A percentile compares a stretch with the other conserved stretches of the same genome.
These are phyloP conservation scores for Cyprinodon tularosa DNA, from an alignment of 2,113 vertebrate genomes.

Conservation along the genomic window DNA sequence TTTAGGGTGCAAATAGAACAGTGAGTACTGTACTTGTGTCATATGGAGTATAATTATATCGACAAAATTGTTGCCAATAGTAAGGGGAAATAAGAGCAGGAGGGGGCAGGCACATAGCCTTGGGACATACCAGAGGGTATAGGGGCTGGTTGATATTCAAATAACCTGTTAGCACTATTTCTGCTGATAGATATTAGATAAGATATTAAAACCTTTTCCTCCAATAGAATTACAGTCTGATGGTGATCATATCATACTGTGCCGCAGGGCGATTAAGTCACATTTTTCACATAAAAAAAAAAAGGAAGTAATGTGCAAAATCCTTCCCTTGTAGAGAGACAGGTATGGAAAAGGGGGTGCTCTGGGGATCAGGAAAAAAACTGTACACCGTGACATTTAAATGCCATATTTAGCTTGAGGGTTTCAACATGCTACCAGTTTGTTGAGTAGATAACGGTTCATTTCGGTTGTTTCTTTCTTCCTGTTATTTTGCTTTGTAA, in stretches of 20 bases:
- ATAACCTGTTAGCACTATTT: neutral
- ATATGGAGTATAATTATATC: too few species aligned
- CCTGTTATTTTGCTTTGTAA: neutral
- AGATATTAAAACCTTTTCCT: neutral
- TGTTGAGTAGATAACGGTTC: neutral
- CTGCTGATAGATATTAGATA: neutral
- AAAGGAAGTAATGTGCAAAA: neutral
- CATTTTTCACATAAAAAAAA: neutral
- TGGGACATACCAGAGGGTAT: neutral
- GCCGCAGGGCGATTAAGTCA: neutral
- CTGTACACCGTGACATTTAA: neutral
- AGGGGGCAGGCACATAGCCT: neutral
- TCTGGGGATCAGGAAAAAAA: neutral
- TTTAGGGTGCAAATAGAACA: too few species aligned
- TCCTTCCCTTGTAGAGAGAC: neutral
- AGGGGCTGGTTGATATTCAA: neutral
- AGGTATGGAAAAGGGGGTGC: neutral
- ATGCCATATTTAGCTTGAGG: neutral
- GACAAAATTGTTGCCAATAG: too few species aligned
- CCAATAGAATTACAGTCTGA: neutral
- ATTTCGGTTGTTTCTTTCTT: neutral
- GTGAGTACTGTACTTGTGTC: too few species aligned
- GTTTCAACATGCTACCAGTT: neutral
- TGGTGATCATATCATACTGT: neutral
- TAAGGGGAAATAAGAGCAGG: too few species aligned